Evolutionary conservation across 92 coral and sea anemone genomes (phyloP), one percentile per base, ranked within the genome.

Genomic region (Nematostella vectensis): DNA sequence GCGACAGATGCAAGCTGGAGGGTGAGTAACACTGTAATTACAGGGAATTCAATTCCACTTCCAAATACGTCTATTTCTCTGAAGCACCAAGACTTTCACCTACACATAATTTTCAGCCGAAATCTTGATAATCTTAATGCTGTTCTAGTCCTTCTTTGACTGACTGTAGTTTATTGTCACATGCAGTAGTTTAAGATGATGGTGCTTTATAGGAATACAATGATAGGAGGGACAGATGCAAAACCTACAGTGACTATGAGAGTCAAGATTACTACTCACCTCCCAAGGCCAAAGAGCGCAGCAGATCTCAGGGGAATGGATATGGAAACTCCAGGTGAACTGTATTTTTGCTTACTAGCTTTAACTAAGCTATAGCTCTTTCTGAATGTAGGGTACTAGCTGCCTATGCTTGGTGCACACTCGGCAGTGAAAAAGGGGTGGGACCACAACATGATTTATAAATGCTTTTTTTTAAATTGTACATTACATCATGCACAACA

Each of bases 1-100:
- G 82, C 96, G 64, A 84, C 94, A 9, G 96, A 84, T 39, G 63
- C 72, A 23, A 79, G 87, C 71, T 88, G 96, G 96, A 83, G 70
- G 94, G 96, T 77, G 40, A 79, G 77, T 62, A 29, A 33, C 40
- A 33, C 15, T 43, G 16, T 31, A 15, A 29, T 28, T 12, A 2
- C 16, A 27, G 4, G 20, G 24, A 24, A 17, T 16, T 16, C 53
- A 48, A 48, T 10, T 48, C 17, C 53, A 6, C 40, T 33, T 33
- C 40, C 6, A 33, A 33, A 33, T 33, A 15, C 40, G 15, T 6
- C 6, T 33, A 6, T 33, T 33, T 33, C 8, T 33, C 40, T 33
- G 40, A 15, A 33, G 40, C 40, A 6, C 15, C 40, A 33, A 33
- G 40, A 33, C 40, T n/a, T n/a, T 6, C 40, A 33, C 40, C 40